phyloP scores from a whole-genome alignment of 2,888 invertebrate species.

The Dryocosmus kuriphilus region DNA sequence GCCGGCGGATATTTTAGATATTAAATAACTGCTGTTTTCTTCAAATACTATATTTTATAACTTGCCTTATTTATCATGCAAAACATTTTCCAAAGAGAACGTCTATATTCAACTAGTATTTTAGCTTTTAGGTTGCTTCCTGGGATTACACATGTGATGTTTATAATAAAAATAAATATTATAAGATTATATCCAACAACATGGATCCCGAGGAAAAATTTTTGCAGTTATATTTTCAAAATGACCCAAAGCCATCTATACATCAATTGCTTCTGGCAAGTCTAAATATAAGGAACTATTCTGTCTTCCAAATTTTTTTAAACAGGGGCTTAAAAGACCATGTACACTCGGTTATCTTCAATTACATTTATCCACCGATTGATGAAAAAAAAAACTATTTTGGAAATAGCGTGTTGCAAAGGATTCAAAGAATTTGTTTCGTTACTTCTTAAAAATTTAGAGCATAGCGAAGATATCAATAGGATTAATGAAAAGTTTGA shows the following conservation, averaged over 20 bases:
- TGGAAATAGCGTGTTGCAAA: neutral
- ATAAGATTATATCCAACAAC: neutral
- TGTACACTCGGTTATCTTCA: neutral
- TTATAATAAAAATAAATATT: neutral
- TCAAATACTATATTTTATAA: too few species aligned
- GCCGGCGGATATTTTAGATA: too few species aligned
- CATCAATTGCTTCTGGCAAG: constrained; percentile 9
- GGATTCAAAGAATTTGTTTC: neutral
- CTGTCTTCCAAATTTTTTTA: neutral
- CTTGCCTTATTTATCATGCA: too few species aligned
- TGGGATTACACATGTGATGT: too few species aligned
- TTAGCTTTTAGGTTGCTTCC: too few species aligned
- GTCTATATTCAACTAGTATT: too few species aligned
- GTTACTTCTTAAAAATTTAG: neutral
- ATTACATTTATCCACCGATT: neutral
- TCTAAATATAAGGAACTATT: constrained; percentile 1
- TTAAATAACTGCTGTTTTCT: too few species aligned
- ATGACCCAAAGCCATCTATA: neutral
- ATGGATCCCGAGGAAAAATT: neutral
- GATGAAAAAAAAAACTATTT: neutral
- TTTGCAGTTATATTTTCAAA: neutral
- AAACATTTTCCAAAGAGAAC: too few species aligned
- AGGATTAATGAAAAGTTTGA: neutral
- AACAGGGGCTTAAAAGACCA: neutral
- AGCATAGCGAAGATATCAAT: neutral